A percentile compares a stretch with the other conserved stretches of the same genome.
Evolutionary conservation across 2,113 vertebrate species (phyloP).

Genomic region (Cygnus buccinator): DNA sequence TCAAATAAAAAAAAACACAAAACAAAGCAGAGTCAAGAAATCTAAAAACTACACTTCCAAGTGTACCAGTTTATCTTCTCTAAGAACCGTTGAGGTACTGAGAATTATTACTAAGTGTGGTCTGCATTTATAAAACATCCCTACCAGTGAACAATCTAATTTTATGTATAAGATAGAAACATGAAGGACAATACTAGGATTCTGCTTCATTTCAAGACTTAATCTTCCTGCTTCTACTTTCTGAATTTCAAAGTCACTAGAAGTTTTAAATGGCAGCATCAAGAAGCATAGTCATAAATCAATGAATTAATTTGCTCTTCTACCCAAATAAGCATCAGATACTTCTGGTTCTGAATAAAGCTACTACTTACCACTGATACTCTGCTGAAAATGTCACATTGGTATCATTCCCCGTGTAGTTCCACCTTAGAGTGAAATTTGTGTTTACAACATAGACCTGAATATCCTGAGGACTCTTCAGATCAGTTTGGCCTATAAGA

Average conservation of each 20-base stretch:
- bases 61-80: neutral
- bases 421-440: constrained; percentile 69
- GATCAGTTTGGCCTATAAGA: constrained; percentile 11
- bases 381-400: constrained; percentile 60
- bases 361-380: constrained; percentile 50
- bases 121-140: neutral
- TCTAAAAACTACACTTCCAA: neutral
- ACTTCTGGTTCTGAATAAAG: neutral
- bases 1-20: neutral
- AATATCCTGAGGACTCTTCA: constrained; percentile 39
- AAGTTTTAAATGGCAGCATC: neutral
- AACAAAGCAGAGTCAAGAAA: neutral
- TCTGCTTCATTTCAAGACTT: neutral
- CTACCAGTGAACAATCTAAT: neutral
- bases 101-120: neutral
- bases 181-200: neutral
- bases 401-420: neutral
- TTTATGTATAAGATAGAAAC: neutral
- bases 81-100: neutral
- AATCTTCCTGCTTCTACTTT: neutral
- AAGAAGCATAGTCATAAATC: neutral
- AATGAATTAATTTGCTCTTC: neutral
- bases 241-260: neutral
- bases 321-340: neutral
- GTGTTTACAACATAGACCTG: constrained; percentile 52